phyloP scores from a whole-genome alignment of 1,140 invertebrate genomes.

The Trichonephila clavata region DNA sequence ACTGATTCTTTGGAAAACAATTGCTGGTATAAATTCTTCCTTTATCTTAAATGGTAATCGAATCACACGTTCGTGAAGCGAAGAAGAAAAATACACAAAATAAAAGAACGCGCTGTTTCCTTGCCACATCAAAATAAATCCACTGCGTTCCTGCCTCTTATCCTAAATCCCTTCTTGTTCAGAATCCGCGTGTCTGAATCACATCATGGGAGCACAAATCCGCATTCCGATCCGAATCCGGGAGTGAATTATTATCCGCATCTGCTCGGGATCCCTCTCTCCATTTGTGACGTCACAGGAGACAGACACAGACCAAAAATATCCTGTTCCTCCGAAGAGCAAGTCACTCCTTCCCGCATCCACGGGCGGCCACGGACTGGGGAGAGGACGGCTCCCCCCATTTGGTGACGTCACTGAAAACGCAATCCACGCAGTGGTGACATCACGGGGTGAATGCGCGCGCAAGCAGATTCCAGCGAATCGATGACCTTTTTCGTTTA shows the following conservation, averaged over 20 bases:
- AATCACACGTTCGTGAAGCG: not conserved
- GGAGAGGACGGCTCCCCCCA: conserved; percentile 23
- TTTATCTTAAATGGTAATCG: not conserved
- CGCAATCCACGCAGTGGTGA: conserved; percentile 71
- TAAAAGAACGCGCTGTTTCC: not conserved
- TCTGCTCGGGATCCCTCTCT: conserved; percentile 34
- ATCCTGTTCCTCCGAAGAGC: not conserved
- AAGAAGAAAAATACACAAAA: not conserved
- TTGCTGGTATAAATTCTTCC: too few species aligned
- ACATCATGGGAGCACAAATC: conserved; percentile 1
- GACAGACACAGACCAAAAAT: conserved; percentile 1
- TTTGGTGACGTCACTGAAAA: conserved; percentile 60
- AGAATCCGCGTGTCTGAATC: not conserved
- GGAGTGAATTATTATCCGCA: conserved; percentile 44
- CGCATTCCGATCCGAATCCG: conserved; percentile 28
- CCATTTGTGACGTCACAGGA: conserved; percentile 32
- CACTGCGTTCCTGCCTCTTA: not conserved
- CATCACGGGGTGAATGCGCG: conserved; percentile 48
- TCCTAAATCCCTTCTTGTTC: not conserved
- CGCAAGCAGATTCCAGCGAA: conserved; percentile 57
- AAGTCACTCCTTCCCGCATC: conserved; percentile 32
- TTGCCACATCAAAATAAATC: not conserved
- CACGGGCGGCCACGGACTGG: conserved; percentile 9
- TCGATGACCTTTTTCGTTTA: conserved; percentile 76
- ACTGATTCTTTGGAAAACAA: too few species aligned